Conservation (phyloP, 53 echinoderm and acorn worm species). For the Temnopleurus reevesii region DNA sequence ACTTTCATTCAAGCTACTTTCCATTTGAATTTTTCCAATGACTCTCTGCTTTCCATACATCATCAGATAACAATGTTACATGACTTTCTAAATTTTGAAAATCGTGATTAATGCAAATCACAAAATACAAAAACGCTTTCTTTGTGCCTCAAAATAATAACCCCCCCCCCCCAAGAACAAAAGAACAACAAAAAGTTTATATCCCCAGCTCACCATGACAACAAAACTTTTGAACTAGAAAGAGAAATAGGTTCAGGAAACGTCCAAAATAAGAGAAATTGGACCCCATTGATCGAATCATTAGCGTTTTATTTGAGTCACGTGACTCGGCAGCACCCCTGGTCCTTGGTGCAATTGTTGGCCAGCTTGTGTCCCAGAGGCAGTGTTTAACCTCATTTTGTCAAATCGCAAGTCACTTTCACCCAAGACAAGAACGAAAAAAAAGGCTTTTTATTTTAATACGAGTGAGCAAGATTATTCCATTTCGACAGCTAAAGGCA, state of each 20-base stretch:
- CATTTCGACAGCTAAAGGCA: slow-evolving; percentile 26
- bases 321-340: slow-evolving; percentile 34
- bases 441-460: too few species aligned
- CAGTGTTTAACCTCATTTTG: slow-evolving; percentile 49
- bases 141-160: too few species aligned
- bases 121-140: too few species aligned
- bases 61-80: too few species aligned
- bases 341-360: slow-evolving; percentile 24
- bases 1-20: too few species aligned
- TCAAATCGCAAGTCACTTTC: neutral
- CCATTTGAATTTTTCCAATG: too few species aligned
- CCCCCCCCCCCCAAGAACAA: too few species aligned
- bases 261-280: neutral
- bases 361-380: slow-evolving; percentile 41
- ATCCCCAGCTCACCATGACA: too few species aligned
- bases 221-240: neutral
- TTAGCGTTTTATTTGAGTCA: slow-evolving; percentile 48
- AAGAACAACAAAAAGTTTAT: too few species aligned
- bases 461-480: slow-evolving; percentile 23
- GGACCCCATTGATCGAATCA: slow-evolving; percentile 40
- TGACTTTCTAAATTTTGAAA: too few species aligned
- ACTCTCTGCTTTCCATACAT: too few species aligned
- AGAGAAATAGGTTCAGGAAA: neutral
- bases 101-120: too few species aligned
- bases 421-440: slow-evolving; percentile 14